Conservation (phyloP, 2,888 invertebrate genomes). For the Lycia hirtaria region DNA sequence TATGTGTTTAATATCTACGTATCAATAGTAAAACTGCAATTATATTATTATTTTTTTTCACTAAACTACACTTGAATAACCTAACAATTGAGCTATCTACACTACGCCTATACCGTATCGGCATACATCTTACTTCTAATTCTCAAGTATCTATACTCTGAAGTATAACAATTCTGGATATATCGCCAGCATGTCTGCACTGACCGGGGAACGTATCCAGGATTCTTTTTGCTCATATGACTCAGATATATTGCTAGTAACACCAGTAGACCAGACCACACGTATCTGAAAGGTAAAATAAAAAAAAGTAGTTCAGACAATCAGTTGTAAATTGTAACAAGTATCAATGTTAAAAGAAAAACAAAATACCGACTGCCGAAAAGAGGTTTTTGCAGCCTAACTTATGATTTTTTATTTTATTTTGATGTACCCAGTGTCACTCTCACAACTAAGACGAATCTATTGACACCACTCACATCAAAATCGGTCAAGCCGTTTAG, state of each 20-base stretch:
- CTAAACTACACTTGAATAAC: not conserved
- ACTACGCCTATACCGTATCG: constrained; percentile 60
- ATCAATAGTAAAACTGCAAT: too few relatives aligned
- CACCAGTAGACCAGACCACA: constrained; percentile 96
- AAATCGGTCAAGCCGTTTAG: too few relatives aligned
- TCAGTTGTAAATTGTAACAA: too few relatives aligned
- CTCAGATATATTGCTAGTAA: constrained; percentile 97
- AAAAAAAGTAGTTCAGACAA: constrained; percentile 21
- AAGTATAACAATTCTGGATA: constrained; percentile 60
- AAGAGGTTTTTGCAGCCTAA: too few relatives aligned
- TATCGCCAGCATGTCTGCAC: constrained; percentile 58
- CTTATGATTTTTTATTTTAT: too few relatives aligned
- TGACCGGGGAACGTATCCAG: constrained; percentile 64
- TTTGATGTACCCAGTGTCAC: too few relatives aligned
- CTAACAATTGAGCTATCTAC: constrained; percentile 31
- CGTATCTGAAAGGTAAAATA: constrained; percentile 87
- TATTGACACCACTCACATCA: too few relatives aligned
- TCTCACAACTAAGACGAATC: too few relatives aligned
- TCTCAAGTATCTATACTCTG: constrained; percentile 71
- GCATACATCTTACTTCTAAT: constrained; percentile 70
- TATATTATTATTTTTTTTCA: not conserved
- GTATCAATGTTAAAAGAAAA: too few relatives aligned
- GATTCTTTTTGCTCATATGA: constrained; percentile 92
- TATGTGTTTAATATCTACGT: too few relatives aligned
- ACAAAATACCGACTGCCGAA: too few relatives aligned